These are phyloP conservation scores for Pteropus alecto DNA, from an alignment of 2,113 vertebrate genomes.

Conservation along the genomic window DNA sequence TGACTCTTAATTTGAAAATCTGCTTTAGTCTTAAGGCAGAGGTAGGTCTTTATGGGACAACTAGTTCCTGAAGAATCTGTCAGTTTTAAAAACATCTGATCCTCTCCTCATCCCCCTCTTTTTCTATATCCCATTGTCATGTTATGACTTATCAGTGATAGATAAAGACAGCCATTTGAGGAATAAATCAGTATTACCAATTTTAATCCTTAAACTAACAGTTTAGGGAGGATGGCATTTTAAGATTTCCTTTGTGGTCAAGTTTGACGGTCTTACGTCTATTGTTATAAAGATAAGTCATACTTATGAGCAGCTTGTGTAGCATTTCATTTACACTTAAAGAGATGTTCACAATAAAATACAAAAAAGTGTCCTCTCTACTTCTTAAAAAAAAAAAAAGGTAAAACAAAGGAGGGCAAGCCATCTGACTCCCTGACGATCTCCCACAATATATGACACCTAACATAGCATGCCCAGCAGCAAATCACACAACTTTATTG, in stretches of 20 bases:
- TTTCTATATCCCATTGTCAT: not conserved
- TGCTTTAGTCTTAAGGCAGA: not conserved
- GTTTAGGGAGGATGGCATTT: not conserved
- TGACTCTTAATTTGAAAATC: not conserved
- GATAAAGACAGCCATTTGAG: not conserved
- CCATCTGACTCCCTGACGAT: not conserved
- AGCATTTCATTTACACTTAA: not conserved
- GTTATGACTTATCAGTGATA: not conserved
- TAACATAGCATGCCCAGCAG: not conserved
- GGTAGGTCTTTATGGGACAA: not conserved
- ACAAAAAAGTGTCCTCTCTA: not conserved
- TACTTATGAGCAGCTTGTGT: not conserved
- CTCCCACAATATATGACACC: not conserved
- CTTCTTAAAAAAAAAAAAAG: not conserved
- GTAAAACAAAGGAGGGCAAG: not conserved
- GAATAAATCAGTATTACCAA: slow-evolving; percentile 14
- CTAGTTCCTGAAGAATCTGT: not conserved
- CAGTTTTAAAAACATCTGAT: not conserved
- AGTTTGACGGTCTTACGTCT: not conserved
- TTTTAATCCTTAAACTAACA: slow-evolving; percentile 50
- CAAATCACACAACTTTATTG: not conserved
- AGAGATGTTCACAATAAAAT: not conserved
- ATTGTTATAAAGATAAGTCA: slow-evolving; percentile 19
- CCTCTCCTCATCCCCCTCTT: not conserved
- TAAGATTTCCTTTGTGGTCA: not conserved